Percentiles rank a stretch among this genome's conserved stretches.
Evolutionary conservation across 2,113 vertebrate genomes (phyloP).

Genomic region (Thryonomys swinderianus): DNA sequence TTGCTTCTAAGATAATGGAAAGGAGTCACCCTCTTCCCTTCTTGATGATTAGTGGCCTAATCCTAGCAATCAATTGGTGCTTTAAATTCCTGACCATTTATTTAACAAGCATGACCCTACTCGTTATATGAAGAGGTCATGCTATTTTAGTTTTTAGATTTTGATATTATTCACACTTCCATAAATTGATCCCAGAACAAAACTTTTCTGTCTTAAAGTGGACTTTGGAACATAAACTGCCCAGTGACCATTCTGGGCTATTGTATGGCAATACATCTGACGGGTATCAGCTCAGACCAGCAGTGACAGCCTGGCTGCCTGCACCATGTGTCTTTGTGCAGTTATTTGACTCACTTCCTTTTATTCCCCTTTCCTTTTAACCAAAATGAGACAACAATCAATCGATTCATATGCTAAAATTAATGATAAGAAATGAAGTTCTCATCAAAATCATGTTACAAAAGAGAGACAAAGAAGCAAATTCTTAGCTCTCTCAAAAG

Average conservation of each 20-base stretch:
- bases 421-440: conserved; percentile 41
- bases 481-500: conserved; percentile 40
- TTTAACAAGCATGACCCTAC: not conserved
- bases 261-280: fast-evolving
- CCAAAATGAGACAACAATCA: conserved; percentile 2
- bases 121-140: not conserved
- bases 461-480: conserved; percentile 32
- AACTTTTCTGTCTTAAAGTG: not conserved
- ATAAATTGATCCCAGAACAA: not conserved
- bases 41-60: not conserved
- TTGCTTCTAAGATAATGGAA: not conserved
- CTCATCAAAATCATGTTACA: conserved; percentile 52
- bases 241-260: not conserved
- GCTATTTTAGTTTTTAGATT: not conserved
- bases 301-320: not conserved
- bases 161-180: not conserved
- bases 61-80: not conserved
- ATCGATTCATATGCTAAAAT: conserved; percentile 30
- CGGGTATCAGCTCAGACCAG: not conserved
- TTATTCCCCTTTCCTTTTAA: not conserved
- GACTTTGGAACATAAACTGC: not conserved
- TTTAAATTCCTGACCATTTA: not conserved
- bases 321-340: not conserved
- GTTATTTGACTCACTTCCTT: conserved; percentile 23
- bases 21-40: not conserved